phyloP scores from a whole-genome alignment of 1,140 invertebrate species.

The Drosophila novamexicana region DNA sequence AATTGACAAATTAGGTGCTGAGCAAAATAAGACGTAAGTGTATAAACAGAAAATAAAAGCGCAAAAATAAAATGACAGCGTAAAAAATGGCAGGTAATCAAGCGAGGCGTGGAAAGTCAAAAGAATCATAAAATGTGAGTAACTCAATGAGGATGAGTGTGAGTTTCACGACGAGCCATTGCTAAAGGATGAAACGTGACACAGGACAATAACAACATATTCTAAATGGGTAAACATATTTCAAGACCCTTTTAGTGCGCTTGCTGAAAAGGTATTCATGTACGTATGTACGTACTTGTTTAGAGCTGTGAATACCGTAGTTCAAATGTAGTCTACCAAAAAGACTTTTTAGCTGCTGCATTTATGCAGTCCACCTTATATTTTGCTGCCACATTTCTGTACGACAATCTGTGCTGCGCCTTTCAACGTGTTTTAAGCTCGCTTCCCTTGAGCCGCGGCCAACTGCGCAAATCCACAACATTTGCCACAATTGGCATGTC shows the following conservation, averaged over 20 bases:
- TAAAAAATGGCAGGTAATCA: constrained; percentile 51
- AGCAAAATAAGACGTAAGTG: constrained; percentile 7
- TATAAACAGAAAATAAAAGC: constrained; percentile 23
- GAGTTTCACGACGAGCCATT: constrained; percentile 4
- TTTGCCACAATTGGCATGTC: constrained; percentile 75
- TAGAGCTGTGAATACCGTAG: constrained; percentile 25
- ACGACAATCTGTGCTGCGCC: constrained; percentile 51
- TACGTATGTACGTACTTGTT: background rate
- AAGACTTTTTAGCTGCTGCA: background rate
- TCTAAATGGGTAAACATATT: constrained; percentile 15
- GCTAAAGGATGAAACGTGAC: constrained; percentile 50
- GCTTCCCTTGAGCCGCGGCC: constrained; percentile 21
- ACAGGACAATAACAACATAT: constrained; percentile 30
- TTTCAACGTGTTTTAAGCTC: constrained; percentile 39
- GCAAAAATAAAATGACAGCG: constrained; percentile 30
- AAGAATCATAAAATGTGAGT: constrained; percentile 19
- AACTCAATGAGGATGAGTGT: constrained; percentile 29
- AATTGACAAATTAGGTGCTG: constrained; percentile 12
- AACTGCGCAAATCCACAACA: constrained; percentile 46
- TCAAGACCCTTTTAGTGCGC: constrained; percentile 12
- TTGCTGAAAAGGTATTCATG: constrained; percentile 31
- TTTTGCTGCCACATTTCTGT: constrained; percentile 27
- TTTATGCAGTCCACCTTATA: background rate
- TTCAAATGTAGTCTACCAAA: constrained; percentile 24
- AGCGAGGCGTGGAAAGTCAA: constrained; percentile 17